Evolutionary conservation across 2,113 vertebrate species (phyloP), one percentile per base, ranked within the genome.

Genomic region (Ia io): DNA sequence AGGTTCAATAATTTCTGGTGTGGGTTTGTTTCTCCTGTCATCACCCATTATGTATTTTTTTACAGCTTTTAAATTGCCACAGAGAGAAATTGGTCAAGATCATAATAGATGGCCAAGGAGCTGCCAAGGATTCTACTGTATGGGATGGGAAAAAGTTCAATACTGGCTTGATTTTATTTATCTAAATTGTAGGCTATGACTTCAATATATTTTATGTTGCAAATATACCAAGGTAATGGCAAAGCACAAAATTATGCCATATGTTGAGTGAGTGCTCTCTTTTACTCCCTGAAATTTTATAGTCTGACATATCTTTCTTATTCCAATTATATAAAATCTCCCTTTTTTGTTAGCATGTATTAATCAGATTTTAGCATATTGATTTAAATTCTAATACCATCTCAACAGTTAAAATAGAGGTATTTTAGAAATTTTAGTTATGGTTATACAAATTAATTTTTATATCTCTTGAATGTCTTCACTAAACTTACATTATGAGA

Each of bases 21-120:
- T 95, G 94, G 92, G 97, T 97, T 97, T 97, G 97, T 98, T 98
- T 98, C 97, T 96, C 93, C 94, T 97, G 96, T 97, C 96, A 95
- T 97, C 92, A 94, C 95, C 96, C 71, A 95, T 98, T 97, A 94
- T 93, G 77, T 95, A 77, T 95, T 96, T 97, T 96, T 97, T 97
- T 97, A 97, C 94, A 97, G 96, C 96, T 97, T 97, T 97, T 97
- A 97, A 97, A 98, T 98, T 97, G 96, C 96, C 73, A 90, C 59
- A 82, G 94, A 97, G 91, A 96, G 69, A 95, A 97, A 97, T 93
- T 95, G 96, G 96, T 96, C 96, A 95, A 93, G 93, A 96, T 95
- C 92, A 84, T 97, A 98, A 97, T 94, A 95, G 95, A 97, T 97
- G 88, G 95, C 96, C 84, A 92, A 94, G 56, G 92, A 94, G 85